phyloP scores from a whole-genome alignment of 2,888 invertebrate genomes.

The Nephrotoma guestfalica region DNA sequence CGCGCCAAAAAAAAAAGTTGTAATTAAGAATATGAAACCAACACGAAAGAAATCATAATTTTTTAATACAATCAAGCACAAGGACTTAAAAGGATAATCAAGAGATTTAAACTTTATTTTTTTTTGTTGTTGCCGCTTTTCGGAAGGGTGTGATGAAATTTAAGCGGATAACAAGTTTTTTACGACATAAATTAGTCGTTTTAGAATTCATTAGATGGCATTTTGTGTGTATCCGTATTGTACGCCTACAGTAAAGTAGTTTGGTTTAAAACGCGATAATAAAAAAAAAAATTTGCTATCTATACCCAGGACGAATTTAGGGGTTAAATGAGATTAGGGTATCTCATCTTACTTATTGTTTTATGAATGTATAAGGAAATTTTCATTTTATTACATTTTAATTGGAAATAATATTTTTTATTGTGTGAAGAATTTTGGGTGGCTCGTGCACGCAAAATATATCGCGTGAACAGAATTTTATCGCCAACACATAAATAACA shows the following conservation, averaged over 20 bases:
- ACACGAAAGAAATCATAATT: neutral
- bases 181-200: constrained; percentile 2
- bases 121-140: neutral
- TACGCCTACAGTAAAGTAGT: neutral
- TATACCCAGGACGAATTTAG: neutral
- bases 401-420: neutral
- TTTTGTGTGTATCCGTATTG: neutral
- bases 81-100: neutral
- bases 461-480: neutral
- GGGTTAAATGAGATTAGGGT: neutral
- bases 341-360: neutral
- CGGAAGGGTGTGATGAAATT: constrained; percentile 1
- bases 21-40: neutral
- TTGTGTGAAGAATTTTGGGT: neutral
- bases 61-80: neutral
- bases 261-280: neutral
- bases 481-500: neutral
- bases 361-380: neutral
- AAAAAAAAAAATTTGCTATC: neutral
- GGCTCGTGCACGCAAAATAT: no score
- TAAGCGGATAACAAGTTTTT: constrained; percentile 3
- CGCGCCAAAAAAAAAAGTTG: neutral
- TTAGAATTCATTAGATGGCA: constrained; percentile 1
- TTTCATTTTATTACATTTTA: neutral
- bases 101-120: neutral